Conservation (phyloP, 2,797 vertebrate species). For the Tiaroga cobitis region DNA sequence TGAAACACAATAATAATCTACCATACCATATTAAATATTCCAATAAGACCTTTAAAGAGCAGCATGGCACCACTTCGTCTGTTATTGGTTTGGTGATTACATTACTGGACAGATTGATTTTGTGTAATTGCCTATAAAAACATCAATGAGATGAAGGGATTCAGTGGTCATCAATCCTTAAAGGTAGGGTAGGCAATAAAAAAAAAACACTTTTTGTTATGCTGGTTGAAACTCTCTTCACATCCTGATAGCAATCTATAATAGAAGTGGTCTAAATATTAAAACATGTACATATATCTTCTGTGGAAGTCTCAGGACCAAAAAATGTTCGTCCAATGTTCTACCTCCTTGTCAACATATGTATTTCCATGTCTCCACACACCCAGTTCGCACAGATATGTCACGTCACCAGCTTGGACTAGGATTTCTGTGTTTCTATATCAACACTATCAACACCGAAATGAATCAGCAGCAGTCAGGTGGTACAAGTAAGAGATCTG, state of each 20-base stretch:
- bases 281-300: too few relatives aligned
- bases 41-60: slow-evolving; percentile 21
- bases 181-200: too few relatives aligned
- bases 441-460: not conserved
- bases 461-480: not conserved
- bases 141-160: slow-evolving; percentile 9
- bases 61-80: slow-evolving; percentile 15
- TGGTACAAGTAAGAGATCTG: not conserved
- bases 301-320: too few relatives aligned
- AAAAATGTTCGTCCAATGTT: too few relatives aligned
- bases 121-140: slow-evolving; percentile 36
- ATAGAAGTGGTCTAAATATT: too few relatives aligned
- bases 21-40: slow-evolving; percentile 13
- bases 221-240: too few relatives aligned
- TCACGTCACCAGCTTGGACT: not conserved
- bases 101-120: slow-evolving; percentile 41
- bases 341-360: too few relatives aligned
- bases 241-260: too few relatives aligned
- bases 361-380: too few relatives aligned
- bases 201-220: too few relatives aligned
- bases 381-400: too few relatives aligned
- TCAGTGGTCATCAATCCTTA: slow-evolving; percentile 13
- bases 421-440: not conserved
- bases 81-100: slow-evolving; percentile 33
- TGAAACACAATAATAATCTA: not conserved